A percentile compares a stretch with the other conserved stretches of the same genome.
phyloP scores from a whole-genome alignment of 2,888 invertebrate genomes.

The Pomacea canaliculata region DNA sequence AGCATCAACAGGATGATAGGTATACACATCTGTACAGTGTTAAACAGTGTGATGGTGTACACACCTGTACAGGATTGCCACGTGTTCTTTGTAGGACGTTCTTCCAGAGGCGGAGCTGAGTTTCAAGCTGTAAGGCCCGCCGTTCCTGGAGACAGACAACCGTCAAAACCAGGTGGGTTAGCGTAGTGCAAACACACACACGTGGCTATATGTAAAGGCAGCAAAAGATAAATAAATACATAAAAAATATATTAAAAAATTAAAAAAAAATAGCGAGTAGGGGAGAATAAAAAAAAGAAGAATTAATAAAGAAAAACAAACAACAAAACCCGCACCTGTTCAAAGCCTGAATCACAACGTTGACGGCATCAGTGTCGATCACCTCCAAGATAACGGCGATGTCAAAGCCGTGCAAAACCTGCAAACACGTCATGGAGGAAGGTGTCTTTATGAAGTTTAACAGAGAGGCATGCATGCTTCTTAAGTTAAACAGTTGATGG shows the following conservation, averaged over 20 bases:
- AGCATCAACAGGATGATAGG: no score
- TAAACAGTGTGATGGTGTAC: no score
- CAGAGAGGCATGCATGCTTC: no score
- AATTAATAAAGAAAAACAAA: not conserved
- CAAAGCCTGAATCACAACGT: not conserved
- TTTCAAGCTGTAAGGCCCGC: not conserved
- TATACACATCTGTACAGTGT: no score
- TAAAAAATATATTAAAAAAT: not conserved
- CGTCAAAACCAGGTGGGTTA: no score
- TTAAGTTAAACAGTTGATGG: no score
- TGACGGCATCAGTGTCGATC: not conserved
- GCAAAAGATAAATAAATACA: not conserved
- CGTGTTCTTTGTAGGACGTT: slow-evolving; percentile 14
- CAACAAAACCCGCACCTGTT: slow-evolving; percentile 2
- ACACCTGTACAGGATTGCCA: slow-evolving; percentile 19
- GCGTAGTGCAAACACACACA: no score
- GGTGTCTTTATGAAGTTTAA: no score
- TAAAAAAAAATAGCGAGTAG: not conserved
- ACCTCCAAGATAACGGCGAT: slow-evolving; percentile 15
- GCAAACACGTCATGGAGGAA: not conserved
- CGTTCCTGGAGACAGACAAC: not conserved
- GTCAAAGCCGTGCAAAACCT: slow-evolving; percentile 16
- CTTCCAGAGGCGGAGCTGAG: slow-evolving; percentile 9
- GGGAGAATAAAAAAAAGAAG: not conserved
- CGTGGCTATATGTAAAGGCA: no score